phyloP scores from a whole-genome alignment of 2,888 invertebrate genomes.

The Tubiluchus corallicola region DNA sequence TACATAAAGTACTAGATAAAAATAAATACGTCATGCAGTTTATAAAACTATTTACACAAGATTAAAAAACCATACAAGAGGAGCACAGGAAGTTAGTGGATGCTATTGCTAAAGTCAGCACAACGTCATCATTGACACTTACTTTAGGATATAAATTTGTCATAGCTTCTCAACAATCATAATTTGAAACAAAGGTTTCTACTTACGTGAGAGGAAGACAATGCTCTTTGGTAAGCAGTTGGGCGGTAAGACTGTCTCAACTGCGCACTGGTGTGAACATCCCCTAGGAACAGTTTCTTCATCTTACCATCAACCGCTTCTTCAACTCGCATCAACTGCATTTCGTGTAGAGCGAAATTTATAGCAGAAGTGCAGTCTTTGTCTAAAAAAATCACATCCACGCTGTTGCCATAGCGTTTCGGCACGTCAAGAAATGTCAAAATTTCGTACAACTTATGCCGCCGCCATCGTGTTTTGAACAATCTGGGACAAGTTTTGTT shows the following conservation, averaged over 20 bases:
- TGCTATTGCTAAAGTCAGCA: too few relatives aligned
- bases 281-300: slow-evolving; percentile 33
- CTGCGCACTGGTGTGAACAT: slow-evolving; percentile 33
- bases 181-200: too few relatives aligned
- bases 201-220: slow-evolving; percentile 26
- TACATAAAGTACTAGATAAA: too few relatives aligned
- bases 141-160: too few relatives aligned
- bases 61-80: too few relatives aligned
- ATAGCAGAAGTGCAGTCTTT: slow-evolving; percentile 33
- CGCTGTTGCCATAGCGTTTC: slow-evolving; percentile 1
- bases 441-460: slow-evolving; percentile 24
- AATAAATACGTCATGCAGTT: too few relatives aligned
- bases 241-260: slow-evolving; percentile 33
- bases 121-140: too few relatives aligned
- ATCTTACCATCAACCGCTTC: slow-evolving; percentile 13
- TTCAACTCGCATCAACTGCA: slow-evolving; percentile 36
- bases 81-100: too few relatives aligned
- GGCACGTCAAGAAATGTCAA: slow-evolving; percentile 15
- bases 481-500: slow-evolving; percentile 30
- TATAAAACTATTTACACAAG: too few relatives aligned
- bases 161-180: too few relatives aligned
- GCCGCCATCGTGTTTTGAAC: slow-evolving; percentile 20
- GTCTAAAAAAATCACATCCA: slow-evolving; percentile 14
- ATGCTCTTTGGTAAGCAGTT: slow-evolving; percentile 37
- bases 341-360: slow-evolving; percentile 37